These are phyloP conservation scores for Lithophane semibrunnea DNA, from an alignment of 2,888 invertebrate species.

Conservation along the genomic window DNA sequence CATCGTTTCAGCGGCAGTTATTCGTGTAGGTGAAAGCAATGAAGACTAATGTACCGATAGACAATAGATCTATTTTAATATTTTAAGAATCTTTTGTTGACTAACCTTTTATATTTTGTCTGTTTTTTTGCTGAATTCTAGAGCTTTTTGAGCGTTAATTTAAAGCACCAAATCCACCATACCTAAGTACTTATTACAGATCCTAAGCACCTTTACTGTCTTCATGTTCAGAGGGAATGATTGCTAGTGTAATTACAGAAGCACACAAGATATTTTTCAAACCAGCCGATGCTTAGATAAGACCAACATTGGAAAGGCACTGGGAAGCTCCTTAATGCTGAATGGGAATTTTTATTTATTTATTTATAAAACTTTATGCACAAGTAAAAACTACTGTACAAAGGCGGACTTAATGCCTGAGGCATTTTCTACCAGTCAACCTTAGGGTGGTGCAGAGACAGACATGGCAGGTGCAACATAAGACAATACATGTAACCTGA, in stretches of 20 bases:
- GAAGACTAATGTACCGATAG: neutral
- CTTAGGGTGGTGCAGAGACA: too few species aligned
- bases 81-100: neutral
- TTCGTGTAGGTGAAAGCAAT: constrained; percentile 6
- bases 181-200: neutral
- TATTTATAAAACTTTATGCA: too few species aligned
- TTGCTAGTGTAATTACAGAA: neutral
- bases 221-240: neutral
- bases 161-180: too few species aligned
- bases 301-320: neutral
- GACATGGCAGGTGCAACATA: too few species aligned
- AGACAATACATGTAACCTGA: too few species aligned
- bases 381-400: too few species aligned
- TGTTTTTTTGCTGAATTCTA: neutral
- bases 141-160: neutral
- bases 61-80: neutral
- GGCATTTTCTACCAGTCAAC: too few species aligned
- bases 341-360: too few species aligned
- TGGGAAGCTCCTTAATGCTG: neutral
- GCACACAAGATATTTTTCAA: neutral
- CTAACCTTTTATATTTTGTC: neutral
- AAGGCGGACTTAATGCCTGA: too few species aligned
- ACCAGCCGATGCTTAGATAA: neutral
- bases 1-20: constrained; percentile 9
- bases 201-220: neutral